Evolutionary conservation across 2,113 vertebrate genomes (phyloP), one percentile per base, ranked within the genome.

Genomic region (Nettapus auritus): DNA sequence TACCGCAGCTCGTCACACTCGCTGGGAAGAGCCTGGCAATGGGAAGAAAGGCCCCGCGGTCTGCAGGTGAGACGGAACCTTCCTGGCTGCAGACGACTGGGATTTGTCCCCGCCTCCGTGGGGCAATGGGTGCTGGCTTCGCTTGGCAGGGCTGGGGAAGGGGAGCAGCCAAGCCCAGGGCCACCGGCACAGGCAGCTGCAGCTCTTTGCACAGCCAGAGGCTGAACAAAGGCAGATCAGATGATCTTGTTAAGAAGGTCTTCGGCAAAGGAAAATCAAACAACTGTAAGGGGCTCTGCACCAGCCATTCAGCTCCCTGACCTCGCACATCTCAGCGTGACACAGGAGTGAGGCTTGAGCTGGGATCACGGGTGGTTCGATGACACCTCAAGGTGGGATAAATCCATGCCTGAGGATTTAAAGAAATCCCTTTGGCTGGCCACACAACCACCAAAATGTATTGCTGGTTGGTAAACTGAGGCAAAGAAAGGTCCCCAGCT

Each of bases 361-460:
- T 0, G 4, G 52, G 13, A 3, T 44, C 34, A 18, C 0, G 2
- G 21, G 42, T 19, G 57, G 0, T 76, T 59, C 31, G 1, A 0
- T 3, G n/a, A 18, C 68, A 36, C 34, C 50, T 23, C 1, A 11
- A 66, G 77, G 33, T 29, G 38, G 4, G 67, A 33, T 0, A 73
- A 86, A 76, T 8, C 34, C 38, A 29, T 22, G n/a, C 20, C 13
- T 2, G 26, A 1, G 34, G 53, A 14, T 76, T 68, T 13, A 15
- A 60, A 64, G 40, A 8, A 5, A 60, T 12, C 42, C 48, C 25
- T 33, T 68, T 10, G 29, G 9, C 3, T 21, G 66, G 13, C 14
- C 42, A 7, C 25, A 1, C 19, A 33, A 2, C 7, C 36, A 1
- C 38, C 38, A 0, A 16, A 25, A 8, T 0, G 3, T 0, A 9